Evolutionary conservation across 2,113 vertebrate genomes (phyloP).

Genomic region (Pungitius pungitius): DNA sequence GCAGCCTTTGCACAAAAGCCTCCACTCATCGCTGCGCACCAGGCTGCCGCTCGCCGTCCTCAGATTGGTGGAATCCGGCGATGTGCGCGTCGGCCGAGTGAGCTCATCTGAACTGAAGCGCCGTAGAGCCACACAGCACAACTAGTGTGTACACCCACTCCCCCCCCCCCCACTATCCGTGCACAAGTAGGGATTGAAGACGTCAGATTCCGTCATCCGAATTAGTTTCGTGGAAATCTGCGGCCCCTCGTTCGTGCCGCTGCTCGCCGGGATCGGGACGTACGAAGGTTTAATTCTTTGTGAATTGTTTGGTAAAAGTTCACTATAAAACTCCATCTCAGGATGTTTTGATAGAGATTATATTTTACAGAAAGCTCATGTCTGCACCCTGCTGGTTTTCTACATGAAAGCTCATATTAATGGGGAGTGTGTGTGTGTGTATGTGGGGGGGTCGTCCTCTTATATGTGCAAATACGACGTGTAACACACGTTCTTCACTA

Average conservation of each 20-base stretch:
- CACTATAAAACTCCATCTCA: conserved; percentile 37
- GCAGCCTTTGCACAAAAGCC: conserved; percentile 63
- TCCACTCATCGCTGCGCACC: conserved; percentile 64
- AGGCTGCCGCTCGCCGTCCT: conserved; percentile 67
- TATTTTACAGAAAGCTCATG: conserved; percentile 84
- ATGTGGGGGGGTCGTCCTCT: too few species aligned
- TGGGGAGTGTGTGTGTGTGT: too few species aligned
- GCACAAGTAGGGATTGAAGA: conserved; percentile 56
- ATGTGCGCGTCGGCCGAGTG: conserved; percentile 74
- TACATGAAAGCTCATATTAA: too few species aligned
- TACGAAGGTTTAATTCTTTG: background rate
- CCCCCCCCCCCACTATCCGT: conserved; percentile 37
- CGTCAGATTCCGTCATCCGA: conserved; percentile 62
- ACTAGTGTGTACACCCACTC: conserved; percentile 70
- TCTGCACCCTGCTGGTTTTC: conserved; percentile 93
- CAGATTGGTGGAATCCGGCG: conserved; percentile 70
- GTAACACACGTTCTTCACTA: too few species aligned
- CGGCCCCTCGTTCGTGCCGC: conserved; percentile 1
- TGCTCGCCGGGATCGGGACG: background rate
- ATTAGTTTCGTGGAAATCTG: conserved; percentile 10
- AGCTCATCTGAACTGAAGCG: conserved; percentile 74
- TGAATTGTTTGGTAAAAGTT: conserved; percentile 47
- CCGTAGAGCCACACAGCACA: conserved; percentile 65
- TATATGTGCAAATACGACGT: too few species aligned
- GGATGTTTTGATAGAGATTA: conserved; percentile 48